These are phyloP conservation scores for Gerosis bhagava DNA, from an alignment of 2,888 invertebrate genomes.

Conservation along the genomic window DNA sequence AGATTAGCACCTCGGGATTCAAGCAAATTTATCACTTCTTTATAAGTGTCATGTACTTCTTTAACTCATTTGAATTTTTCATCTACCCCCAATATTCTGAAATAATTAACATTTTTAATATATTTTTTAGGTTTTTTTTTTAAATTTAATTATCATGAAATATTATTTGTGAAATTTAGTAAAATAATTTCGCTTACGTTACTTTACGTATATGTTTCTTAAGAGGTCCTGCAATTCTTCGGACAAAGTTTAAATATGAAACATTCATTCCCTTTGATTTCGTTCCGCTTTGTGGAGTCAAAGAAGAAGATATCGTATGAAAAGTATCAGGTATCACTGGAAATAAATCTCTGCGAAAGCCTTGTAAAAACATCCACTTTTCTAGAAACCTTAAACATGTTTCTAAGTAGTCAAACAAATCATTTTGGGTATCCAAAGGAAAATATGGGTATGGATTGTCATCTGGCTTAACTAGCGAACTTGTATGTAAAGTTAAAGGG, in stretches of 20 bases:
- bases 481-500: constrained; percentile 60
- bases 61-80: constrained; percentile 57
- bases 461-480: constrained; percentile 41
- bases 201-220: constrained; percentile 65
- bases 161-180: neutral
- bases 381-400: constrained; percentile 58
- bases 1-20: constrained; percentile 60
- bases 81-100: constrained; percentile 51
- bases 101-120: constrained; percentile 27
- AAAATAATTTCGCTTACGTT: constrained; percentile 56
- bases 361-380: constrained; percentile 75
- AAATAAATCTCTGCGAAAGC: constrained; percentile 69
- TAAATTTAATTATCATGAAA: neutral
- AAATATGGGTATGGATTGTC: constrained; percentile 67
- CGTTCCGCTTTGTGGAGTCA: constrained; percentile 46
- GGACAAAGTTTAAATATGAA: constrained; percentile 64
- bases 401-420: constrained; percentile 58
- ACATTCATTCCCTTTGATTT: constrained; percentile 68
- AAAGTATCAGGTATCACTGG: constrained; percentile 71
- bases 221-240: constrained; percentile 67
- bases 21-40: constrained; percentile 58
- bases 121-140: too few relatives aligned
- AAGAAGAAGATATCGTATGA: constrained; percentile 56
- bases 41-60: constrained; percentile 67
- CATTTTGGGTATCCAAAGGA: constrained; percentile 50